Percentiles rank a stretch among this genome's conserved stretches.
Conservation (phyloP, 2,113 vertebrate species). For the Notarius quadriscutis region DNA sequence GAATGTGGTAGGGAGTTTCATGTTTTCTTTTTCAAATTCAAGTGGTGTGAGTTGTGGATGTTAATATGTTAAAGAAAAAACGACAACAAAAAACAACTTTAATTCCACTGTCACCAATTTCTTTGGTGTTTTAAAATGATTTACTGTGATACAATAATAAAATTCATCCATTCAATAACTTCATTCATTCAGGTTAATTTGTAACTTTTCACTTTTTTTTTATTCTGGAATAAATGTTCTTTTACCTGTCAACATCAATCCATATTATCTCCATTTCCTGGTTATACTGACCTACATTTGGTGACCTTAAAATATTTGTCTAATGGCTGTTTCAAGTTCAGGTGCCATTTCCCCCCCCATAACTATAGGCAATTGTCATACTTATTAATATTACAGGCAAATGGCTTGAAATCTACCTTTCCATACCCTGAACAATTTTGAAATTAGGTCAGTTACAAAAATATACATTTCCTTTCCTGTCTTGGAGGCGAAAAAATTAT, state of each 20-base stretch:
- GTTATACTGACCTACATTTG: neutral
- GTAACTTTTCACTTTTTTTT: neutral
- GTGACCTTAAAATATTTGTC: constrained; percentile 10
- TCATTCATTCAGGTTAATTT: neutral
- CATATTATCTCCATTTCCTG: neutral
- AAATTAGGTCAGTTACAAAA: constrained; percentile 2
- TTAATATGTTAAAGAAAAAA: no score
- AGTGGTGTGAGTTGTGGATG: no score
- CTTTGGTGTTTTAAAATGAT: neutral
- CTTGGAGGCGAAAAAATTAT: neutral
- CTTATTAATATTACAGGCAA: constrained; percentile 6
- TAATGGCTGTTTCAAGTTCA: constrained; percentile 5
- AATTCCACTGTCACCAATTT: no score
- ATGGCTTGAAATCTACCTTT: neutral
- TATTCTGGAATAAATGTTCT: neutral
- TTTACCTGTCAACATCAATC: neutral
- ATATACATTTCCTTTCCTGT: neutral
- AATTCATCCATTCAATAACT: neutral
- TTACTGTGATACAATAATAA: neutral
- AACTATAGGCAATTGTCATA: constrained; percentile 5
- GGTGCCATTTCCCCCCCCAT: neutral
- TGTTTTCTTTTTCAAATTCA: no score
- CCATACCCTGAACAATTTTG: neutral
- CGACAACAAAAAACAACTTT: no score
- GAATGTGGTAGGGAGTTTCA: no score